A percentile compares a stretch with the other conserved stretches of the same genome.
Evolutionary conservation across 2,113 vertebrate species (phyloP).

Genomic region (Gymnarchus niloticus): DNA sequence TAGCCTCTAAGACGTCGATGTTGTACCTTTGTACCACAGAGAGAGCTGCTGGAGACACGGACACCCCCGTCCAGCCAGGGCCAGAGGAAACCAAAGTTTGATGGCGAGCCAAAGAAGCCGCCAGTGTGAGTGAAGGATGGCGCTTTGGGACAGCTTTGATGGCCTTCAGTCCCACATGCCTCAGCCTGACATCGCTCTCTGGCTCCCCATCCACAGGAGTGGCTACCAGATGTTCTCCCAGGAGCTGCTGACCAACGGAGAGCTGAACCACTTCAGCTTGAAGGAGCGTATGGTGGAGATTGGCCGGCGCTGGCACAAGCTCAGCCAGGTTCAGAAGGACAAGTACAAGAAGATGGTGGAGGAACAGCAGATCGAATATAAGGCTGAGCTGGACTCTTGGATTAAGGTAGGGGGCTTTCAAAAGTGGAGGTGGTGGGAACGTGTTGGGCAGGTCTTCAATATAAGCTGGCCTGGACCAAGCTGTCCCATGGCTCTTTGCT

Average conservation of each 20-base stretch:
- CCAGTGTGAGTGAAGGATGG: slow-evolving; percentile 52
- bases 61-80: slow-evolving; percentile 31
- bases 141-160: neutral
- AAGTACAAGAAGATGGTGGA: slow-evolving; percentile 72
- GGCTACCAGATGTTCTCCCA: slow-evolving; percentile 78
- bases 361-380: slow-evolving; percentile 69
- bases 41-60: slow-evolving; percentile 64
- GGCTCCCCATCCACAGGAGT: slow-evolving; percentile 51
- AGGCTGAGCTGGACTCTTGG: slow-evolving; percentile 65
- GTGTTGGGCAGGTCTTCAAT: neutral
- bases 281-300: slow-evolving; percentile 78
- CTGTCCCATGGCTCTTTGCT: no score
- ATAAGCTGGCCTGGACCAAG: no score
- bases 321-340: slow-evolving; percentile 65
- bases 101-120: slow-evolving; percentile 72
- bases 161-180: slow-evolving; percentile 18
- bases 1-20: slow-evolving; percentile 11
- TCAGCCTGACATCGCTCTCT: neutral
- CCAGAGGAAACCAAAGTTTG: slow-evolving; percentile 69
- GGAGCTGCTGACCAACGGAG: slow-evolving; percentile 71
- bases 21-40: slow-evolving; percentile 46
- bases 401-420: slow-evolving; percentile 53
- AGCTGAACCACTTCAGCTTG: slow-evolving; percentile 71
- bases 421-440: neutral
- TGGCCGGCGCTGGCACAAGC: slow-evolving; percentile 71